phyloP scores from a whole-genome alignment of 2,888 invertebrate species.

The Parnassius smintheus region DNA sequence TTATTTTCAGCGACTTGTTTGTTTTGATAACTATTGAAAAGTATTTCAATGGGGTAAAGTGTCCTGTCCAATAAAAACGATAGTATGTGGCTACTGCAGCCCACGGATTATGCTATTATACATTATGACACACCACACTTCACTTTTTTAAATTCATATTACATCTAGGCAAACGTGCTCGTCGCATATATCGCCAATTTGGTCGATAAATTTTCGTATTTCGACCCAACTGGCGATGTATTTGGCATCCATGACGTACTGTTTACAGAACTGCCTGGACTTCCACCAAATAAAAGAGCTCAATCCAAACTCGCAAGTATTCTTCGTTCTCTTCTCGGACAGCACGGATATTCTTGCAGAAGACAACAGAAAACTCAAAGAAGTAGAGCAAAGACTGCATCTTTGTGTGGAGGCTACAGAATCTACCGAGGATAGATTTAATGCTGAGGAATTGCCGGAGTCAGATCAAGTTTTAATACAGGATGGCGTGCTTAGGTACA shows the following conservation, averaged over 20 bases:
- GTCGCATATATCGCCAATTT: too few relatives aligned
- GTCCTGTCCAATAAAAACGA: too few relatives aligned
- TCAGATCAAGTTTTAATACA: conserved; percentile 47
- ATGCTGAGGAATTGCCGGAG: conserved; percentile 53
- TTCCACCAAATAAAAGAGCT: conserved; percentile 70
- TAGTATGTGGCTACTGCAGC: too few relatives aligned
- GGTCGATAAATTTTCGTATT: too few relatives aligned
- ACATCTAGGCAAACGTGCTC: too few relatives aligned
- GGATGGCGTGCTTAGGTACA: conserved; percentile 36
- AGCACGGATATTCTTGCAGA: conserved; percentile 37
- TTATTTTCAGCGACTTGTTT: too few relatives aligned
- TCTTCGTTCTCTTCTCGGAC: conserved; percentile 66
- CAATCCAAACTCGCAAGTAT: conserved; percentile 60
- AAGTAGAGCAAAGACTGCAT: conserved; percentile 24
- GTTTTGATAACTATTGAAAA: too few relatives aligned
- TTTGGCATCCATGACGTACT: neutral
- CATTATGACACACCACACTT: too few relatives aligned
- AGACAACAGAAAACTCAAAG: conserved; percentile 31
- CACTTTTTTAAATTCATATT: too few relatives aligned
- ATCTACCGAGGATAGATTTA: conserved; percentile 44
- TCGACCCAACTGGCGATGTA: too few relatives aligned
- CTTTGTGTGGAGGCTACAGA: conserved; percentile 48
- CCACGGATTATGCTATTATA: too few relatives aligned
- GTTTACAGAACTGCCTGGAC: conserved; percentile 68
- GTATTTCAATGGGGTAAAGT: too few relatives aligned